phyloP scores from a whole-genome alignment of 2,113 vertebrate species.

The Chaetodon auriga region DNA sequence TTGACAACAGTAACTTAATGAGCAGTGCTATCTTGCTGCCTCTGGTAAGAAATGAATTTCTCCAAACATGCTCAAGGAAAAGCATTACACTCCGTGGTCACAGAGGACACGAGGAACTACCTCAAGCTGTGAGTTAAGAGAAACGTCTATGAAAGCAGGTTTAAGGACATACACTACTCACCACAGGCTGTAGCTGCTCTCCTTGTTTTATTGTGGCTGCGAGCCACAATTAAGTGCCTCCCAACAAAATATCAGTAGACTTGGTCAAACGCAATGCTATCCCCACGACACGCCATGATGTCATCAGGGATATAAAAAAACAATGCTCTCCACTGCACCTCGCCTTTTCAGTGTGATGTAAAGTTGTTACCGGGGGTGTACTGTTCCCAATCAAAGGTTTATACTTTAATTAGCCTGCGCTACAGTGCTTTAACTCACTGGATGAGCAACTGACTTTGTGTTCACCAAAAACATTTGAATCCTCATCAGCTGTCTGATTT shows the following conservation, averaged over 20 bases:
- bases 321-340: too few relatives aligned
- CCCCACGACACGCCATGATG: too few relatives aligned
- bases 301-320: too few relatives aligned
- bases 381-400: too few relatives aligned
- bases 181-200: neutral
- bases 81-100: neutral
- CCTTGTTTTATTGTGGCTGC: neutral
- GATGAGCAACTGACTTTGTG: too few relatives aligned
- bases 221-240: neutral
- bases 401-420: too few relatives aligned
- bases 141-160: neutral
- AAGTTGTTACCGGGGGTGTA: too few relatives aligned
- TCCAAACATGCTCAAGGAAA: neutral
- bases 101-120: neutral
- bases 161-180: neutral
- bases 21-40: neutral
- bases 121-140: neutral
- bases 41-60: slow-evolving; percentile 4
- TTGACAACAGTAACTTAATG: neutral
- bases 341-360: too few relatives aligned
- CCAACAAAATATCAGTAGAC: neutral
- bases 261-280: neutral
- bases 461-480: too few relatives aligned
- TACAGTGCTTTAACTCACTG: too few relatives aligned
- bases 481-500: too few relatives aligned